Evolutionary conservation across 2,888 invertebrate species (phyloP), one percentile per base, ranked within the genome.

Genomic region (Rhingia rostrata): DNA sequence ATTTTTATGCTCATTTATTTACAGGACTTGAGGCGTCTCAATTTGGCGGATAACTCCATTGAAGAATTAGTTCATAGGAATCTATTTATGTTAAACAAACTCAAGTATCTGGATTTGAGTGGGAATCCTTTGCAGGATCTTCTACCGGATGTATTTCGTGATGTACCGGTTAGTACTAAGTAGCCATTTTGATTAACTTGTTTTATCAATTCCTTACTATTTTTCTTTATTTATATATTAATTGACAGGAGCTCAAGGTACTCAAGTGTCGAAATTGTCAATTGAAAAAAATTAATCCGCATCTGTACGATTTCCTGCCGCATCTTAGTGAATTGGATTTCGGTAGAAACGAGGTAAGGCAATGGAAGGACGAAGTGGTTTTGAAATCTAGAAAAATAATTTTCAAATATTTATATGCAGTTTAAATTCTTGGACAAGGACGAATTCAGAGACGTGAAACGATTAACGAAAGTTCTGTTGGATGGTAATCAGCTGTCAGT

Each of bases 401-500:
- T 66, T 58, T 47, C 67, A 47, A 5, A 37, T 87, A 73, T 86
- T 77, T 69, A 35, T 66, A 41, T 66, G 58, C 86, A 91, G 91
- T 95, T 96, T 90, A 95, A 95, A 91, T 96, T 95, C 90, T 91
- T 96, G 66, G 94, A 94, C 86, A 92, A 94, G 56, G 95, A 95
- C 88, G 95, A 96, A 89, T 96, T 95, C 89, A 93, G 93, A 87
- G 95, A 94, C 89, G 92, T 96, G 58, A 94, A 93, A 88, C 93
- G 93, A 79, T 91, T 96, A 41, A 93, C 93, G 88, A 93, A 92
- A 87, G 91, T 96, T 54, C 93, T 93, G 87, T 91, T 96, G 86
- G 96, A 96, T 88, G 95, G 96, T 22, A 96, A 96, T 92, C 94
- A 95, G 89, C 90, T 96, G 87, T 95, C 96, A 1, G 95, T 95